A percentile compares a stretch with the other conserved stretches of the same genome.
These are phyloP conservation scores for Oscheius sp. DNA, from an alignment of 2,888 invertebrate species.

Conservation along the genomic window DNA sequence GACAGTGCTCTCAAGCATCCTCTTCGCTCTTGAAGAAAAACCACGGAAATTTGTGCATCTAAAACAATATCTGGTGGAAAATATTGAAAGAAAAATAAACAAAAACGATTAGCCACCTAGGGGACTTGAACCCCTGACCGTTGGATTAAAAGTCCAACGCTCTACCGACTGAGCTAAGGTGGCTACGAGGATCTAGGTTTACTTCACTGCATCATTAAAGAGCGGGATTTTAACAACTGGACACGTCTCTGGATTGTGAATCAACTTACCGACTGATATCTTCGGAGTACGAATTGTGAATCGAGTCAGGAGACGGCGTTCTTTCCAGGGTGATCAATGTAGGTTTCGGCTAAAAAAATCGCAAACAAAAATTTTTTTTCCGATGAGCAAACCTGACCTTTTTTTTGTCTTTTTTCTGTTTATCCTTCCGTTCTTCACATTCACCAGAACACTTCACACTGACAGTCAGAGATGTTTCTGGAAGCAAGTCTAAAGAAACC, in stretches of 20 bases:
- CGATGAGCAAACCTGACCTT: background rate
- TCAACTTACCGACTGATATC: no score
- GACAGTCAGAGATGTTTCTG: constrained; percentile 21
- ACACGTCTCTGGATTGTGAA: no score
- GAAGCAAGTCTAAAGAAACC: background rate
- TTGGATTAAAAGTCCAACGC: no score
- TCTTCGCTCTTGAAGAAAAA: background rate
- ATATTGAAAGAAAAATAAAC: background rate
- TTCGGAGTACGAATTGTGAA: no score
- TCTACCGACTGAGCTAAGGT: no score
- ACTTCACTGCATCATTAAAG: no score
- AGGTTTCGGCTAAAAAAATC: background rate
- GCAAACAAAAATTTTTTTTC: background rate
- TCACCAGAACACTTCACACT: constrained; percentile 6
- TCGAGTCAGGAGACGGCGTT: no score
- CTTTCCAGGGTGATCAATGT: no score
- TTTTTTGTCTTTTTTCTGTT: constrained; percentile 20
- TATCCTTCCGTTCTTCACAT: background rate
- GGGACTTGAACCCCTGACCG: no score
- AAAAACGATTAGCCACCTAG: background rate
- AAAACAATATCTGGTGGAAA: background rate
- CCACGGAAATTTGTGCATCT: constrained; percentile 6
- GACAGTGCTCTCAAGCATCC: background rate
- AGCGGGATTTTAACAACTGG: no score
- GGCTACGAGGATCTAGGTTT: no score